Percentiles rank a stretch among this genome's conserved stretches.
Evolutionary conservation across 2,888 invertebrate genomes (phyloP).

Genomic region (Mamestra brassicae): DNA sequence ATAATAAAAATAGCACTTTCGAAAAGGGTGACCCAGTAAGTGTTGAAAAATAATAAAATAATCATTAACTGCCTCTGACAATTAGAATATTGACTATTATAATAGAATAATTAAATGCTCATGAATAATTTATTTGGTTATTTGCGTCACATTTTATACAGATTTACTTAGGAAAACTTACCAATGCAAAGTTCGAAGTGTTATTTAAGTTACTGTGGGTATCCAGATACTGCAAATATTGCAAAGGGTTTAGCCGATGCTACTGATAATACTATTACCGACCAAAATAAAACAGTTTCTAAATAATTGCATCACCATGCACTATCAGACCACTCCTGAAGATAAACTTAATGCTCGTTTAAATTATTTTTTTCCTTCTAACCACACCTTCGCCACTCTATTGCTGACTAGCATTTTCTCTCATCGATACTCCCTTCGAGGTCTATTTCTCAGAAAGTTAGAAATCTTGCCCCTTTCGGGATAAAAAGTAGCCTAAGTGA

Average conservation of each 20-base stretch:
- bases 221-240: too few species aligned
- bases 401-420: background rate
- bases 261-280: too few species aligned
- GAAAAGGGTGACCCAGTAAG: conserved; percentile 19
- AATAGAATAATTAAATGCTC: background rate
- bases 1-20: conserved; percentile 27
- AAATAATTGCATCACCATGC: background rate
- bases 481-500: too few species aligned
- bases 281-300: too few species aligned
- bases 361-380: background rate
- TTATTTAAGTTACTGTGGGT: background rate
- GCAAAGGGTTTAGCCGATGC: too few species aligned
- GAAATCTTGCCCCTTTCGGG: too few species aligned
- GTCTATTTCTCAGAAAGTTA: too few species aligned
- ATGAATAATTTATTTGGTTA: conserved; percentile 39
- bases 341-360: background rate
- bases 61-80: background rate
- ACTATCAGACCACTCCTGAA: background rate
- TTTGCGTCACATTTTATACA: conserved; percentile 23
- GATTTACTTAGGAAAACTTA: background rate
- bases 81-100: background rate
- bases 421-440: too few species aligned
- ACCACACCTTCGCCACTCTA: background rate
- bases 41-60: background rate
- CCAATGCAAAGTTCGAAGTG: background rate